Percentiles rank a stretch among this genome's conserved stretches.
Evolutionary conservation across 1,140 invertebrate species (phyloP).

Genomic region (Venustaconcha ellipsiformis): DNA sequence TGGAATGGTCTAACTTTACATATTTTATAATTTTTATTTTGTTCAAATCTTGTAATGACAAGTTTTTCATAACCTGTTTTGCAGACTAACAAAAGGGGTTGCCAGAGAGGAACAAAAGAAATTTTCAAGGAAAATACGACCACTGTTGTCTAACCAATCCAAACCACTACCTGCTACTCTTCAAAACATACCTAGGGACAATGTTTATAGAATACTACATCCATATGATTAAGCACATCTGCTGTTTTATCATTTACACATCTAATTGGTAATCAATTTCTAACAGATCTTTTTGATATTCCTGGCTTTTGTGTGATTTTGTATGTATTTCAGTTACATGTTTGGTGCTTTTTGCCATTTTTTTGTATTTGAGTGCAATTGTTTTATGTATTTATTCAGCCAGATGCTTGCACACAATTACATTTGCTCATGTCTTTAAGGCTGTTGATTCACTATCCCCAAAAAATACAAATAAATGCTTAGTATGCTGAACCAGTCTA

Average conservation of each 20-base stretch:
- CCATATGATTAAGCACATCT: constrained; percentile 36
- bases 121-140: too few relatives aligned
- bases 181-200: constrained; percentile 45
- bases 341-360: constrained; percentile 13
- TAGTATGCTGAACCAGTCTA: too few relatives aligned
- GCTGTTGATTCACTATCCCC: too few relatives aligned
- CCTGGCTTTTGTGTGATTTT: constrained; percentile 8
- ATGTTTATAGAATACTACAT: constrained; percentile 55
- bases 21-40: too few relatives aligned
- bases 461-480: too few relatives aligned
- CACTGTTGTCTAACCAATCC: constrained; percentile 31
- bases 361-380: background rate
- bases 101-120: too few relatives aligned
- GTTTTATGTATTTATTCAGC: background rate
- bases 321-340: constrained; percentile 3
- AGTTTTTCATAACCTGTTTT: too few relatives aligned
- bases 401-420: background rate
- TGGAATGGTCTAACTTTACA: too few relatives aligned
- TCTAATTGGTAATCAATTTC: constrained; percentile 22
- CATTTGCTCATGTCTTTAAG: constrained; percentile 27
- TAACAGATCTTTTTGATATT: background rate
- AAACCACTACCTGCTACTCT: constrained; percentile 40
- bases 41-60: too few relatives aligned
- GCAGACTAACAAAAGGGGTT: too few relatives aligned
- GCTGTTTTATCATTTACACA: constrained; percentile 14